phyloP scores from a whole-genome alignment of 1,140 invertebrate species.

The Trichonephila clavipes region DNA sequence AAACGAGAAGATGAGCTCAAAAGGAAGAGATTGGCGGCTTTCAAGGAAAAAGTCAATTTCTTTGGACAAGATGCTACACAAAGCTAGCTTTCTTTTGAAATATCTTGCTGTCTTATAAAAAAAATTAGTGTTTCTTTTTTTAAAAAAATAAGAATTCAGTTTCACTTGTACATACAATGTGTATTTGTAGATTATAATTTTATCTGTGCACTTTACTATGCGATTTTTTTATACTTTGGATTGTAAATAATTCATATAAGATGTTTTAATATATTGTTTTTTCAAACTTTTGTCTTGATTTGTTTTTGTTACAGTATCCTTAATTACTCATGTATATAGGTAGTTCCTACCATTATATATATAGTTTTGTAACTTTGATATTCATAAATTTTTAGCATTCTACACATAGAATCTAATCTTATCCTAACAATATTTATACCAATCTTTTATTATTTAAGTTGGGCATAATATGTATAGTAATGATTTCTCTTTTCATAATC shows the following conservation, averaged over 20 bases:
- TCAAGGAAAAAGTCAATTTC: constrained; percentile 90
- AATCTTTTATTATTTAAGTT: no score
- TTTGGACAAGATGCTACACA: constrained; percentile 82
- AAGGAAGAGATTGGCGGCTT: constrained; percentile 87
- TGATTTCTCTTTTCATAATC: no score
- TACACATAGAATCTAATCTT: no score
- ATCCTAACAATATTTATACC: no score
- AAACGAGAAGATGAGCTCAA: constrained; percentile 89
- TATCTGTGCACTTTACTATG: constrained; percentile 13
- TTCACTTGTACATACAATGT: constrained; percentile 36
- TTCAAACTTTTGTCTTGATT: not conserved
- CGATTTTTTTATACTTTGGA: not conserved
- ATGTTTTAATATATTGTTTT: constrained; percentile 64
- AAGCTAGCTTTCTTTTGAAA: not conserved
- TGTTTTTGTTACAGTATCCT: no score
- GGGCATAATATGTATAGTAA: no score
- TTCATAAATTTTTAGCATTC: no score
- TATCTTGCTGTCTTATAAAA: not conserved
- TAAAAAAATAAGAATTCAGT: not conserved
- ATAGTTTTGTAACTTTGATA: no score
- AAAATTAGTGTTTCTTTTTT: not conserved
- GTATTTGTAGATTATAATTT: constrained; percentile 46
- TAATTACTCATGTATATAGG: no score
- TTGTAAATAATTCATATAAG: constrained; percentile 48
- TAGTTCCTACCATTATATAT: no score